These are phyloP conservation scores for Phaenicophaeus curvirostris DNA, from an alignment of 2,797 vertebrate genomes.

Conservation along the genomic window DNA sequence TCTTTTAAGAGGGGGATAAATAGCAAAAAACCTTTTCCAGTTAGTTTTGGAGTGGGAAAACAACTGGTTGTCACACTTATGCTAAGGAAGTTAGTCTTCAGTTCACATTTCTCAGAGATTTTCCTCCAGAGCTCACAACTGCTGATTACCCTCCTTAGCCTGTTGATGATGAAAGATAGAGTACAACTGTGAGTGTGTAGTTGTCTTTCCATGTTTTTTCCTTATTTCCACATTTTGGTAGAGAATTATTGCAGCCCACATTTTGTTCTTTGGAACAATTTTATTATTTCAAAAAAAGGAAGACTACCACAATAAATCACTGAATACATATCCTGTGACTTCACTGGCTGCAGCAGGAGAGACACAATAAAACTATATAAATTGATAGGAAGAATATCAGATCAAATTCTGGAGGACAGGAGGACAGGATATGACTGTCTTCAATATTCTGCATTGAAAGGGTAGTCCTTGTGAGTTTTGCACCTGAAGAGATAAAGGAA, in stretches of 20 bases:
- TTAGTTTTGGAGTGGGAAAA: background rate
- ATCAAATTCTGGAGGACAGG: background rate
- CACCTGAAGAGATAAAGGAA: background rate
- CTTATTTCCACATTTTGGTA: background rate
- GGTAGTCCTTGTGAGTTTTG: slow-evolving; percentile 11
- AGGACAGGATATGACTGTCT: background rate
- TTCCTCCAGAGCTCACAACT: background rate
- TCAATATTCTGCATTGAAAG: slow-evolving; percentile 43
- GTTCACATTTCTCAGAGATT: background rate
- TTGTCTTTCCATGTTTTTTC: background rate
- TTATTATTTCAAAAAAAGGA: background rate
- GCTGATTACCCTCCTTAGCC: background rate
- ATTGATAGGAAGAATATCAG: background rate
- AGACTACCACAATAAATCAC: background rate
- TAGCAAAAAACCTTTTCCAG: background rate
- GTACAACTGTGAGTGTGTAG: background rate
- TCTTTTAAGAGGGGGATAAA: background rate
- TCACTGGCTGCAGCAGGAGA: background rate
- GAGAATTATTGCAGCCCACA: background rate
- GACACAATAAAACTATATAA: background rate
- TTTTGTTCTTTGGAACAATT: background rate
- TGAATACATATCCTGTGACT: background rate
- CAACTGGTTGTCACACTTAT: background rate
- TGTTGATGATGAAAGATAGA: background rate
- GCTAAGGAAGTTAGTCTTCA: background rate